phyloP scores from a whole-genome alignment of 2,113 vertebrate genomes.

The Prietella phreatophila region DNA sequence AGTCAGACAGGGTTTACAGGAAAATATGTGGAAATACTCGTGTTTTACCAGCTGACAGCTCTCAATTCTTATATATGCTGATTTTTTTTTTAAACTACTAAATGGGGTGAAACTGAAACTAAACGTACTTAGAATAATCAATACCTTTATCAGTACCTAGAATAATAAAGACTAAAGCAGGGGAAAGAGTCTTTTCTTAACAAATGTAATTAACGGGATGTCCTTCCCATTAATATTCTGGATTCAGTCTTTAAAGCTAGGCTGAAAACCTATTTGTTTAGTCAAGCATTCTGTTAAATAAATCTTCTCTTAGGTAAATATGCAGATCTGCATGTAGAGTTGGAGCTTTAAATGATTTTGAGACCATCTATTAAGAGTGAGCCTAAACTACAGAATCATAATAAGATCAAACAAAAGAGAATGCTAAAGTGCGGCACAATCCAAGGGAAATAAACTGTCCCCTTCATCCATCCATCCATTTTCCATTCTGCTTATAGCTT shows the following conservation, averaged over 20 bases:
- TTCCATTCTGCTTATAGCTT: too few relatives aligned
- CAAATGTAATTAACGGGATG: neutral
- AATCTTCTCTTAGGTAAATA: neutral
- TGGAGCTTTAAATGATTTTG: neutral
- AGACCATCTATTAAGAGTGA: neutral
- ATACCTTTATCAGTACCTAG: neutral
- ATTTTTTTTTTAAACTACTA: too few relatives aligned
- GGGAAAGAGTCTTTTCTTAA: neutral
- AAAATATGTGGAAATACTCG: too few relatives aligned
- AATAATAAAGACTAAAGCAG: neutral
- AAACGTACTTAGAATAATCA: neutral
- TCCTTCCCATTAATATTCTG: neutral
- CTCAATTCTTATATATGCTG: too few relatives aligned
- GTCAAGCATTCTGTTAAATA: neutral
- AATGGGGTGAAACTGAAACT: neutral
- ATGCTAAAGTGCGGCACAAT: neutral
- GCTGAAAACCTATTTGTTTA: neutral
- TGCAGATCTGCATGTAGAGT: neutral
- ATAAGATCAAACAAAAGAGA: neutral
- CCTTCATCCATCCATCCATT: too few relatives aligned
- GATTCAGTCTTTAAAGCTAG: neutral
- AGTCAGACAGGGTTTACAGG: too few relatives aligned
- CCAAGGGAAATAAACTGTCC: neutral
- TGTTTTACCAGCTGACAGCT: too few relatives aligned
- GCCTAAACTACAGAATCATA: neutral